Evolutionary conservation across 2,888 invertebrate species (phyloP), one percentile per base, ranked within the genome.

Genomic region (Plebejus melissa): DNA sequence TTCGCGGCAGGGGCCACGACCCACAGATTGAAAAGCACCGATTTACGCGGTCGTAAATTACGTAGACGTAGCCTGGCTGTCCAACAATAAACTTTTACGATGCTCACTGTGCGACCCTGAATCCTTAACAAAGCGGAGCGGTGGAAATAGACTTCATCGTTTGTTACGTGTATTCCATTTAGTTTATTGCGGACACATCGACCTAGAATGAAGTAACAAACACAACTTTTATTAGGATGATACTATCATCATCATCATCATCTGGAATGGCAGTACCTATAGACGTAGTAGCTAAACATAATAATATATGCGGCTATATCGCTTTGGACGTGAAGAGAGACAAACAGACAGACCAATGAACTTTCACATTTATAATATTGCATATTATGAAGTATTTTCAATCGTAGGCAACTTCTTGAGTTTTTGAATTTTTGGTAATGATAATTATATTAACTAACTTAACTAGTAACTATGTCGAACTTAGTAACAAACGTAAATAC

Each of bases 71-170:
- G 81, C 80, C 80, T 65, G 65, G 65, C 82, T 81, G 77, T 78
- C 76, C 78, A 78, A 76, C 79, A 75, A 79, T 82, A 83, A 81
- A 79, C 77, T 80, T 84, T 83, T 82, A 85, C 81, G 82, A 81
- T 74, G 78, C 75, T 81, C 78, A 83, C 82, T 79, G 82, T 81
- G 81, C 78, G 85, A 84, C 86, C 87, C 88, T 88, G 86, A 86
- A 84, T 83, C 82, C 79, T 83, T 81, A 84, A 84, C 79, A 82
- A 80, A 80, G 79, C 76, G 77, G 77, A 82, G 83, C 83, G 81
- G 83, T 85, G 82, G 81, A 82, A 84, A 81, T 85, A 82, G 85
- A 85, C 88, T 88, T 88, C 87, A 70, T 65, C 65, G 65, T 36
- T 65, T 65, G 28, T 65, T 65, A 65, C 86, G 71, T 72, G 46